A percentile compares a stretch with the other conserved stretches of the same genome.
phyloP scores from a whole-genome alignment of 2,888 invertebrate species.

The Torymus texanus region DNA sequence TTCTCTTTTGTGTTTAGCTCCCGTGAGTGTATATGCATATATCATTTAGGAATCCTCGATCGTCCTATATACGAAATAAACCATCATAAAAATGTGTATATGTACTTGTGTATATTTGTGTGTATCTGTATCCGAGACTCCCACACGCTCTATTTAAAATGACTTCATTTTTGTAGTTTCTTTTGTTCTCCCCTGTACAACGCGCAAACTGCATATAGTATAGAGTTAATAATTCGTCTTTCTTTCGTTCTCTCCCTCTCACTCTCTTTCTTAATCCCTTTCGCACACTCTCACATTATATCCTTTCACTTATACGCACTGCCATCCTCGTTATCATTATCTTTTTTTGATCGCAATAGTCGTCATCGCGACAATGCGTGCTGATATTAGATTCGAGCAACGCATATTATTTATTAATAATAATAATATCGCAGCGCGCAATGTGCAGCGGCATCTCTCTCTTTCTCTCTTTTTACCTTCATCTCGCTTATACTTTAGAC shows the following conservation, averaged over 20 bases:
- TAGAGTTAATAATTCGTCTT: conserved; percentile 45
- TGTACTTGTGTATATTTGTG: too few relatives aligned
- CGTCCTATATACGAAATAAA: conserved; percentile 23
- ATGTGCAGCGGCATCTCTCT: not conserved
- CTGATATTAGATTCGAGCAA: too few relatives aligned
- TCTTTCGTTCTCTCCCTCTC: conserved; percentile 36
- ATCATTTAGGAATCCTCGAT: conserved; percentile 6
- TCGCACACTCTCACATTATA: not conserved
- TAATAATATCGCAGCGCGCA: too few relatives aligned
- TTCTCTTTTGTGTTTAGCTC: not conserved
- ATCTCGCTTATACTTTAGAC: too few relatives aligned
- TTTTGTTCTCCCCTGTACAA: conserved; percentile 46
- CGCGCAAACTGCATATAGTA: conserved; percentile 25
- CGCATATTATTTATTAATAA: too few relatives aligned
- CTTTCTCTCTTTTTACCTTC: not conserved
- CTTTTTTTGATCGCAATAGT: too few relatives aligned
- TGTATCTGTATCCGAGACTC: too few relatives aligned
- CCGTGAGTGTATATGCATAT: not conserved
- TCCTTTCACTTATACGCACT: too few relatives aligned
- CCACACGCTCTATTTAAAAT: conserved; percentile 1
- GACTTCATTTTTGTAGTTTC: conserved; percentile 8
- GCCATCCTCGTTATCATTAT: too few relatives aligned
- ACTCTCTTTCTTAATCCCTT: not conserved
- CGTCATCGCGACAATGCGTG: too few relatives aligned
- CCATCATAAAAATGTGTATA: conserved; percentile 41